Percentiles rank a stretch among this genome's conserved stretches.
These are phyloP conservation scores for Corythoichthys intestinalis DNA, from an alignment of 2,113 vertebrate species.

Conservation along the genomic window DNA sequence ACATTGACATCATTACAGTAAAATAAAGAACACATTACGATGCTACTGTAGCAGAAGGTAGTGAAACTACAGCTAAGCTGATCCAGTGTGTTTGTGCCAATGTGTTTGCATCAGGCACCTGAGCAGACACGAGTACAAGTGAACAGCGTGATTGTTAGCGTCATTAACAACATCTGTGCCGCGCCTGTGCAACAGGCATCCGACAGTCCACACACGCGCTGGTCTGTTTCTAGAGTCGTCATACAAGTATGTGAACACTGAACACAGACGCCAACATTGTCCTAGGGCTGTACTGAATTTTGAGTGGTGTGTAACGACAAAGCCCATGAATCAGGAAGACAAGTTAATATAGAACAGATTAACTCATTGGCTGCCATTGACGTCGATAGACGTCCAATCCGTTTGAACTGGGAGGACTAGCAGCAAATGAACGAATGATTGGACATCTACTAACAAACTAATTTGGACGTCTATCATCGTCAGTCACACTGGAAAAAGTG, in stretches of 20 bases:
- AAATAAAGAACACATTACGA: not conserved
- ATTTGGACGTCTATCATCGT: too few species aligned
- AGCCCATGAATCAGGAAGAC: not conserved
- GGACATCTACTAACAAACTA: too few species aligned
- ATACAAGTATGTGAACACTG: not conserved
- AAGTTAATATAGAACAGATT: too few species aligned
- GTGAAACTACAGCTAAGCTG: not conserved
- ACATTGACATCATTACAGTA: not conserved
- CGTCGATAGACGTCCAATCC: too few species aligned
- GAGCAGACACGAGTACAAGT: not conserved
- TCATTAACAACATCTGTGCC: conserved; percentile 8
- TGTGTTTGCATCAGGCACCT: not conserved
- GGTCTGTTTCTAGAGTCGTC: not conserved
- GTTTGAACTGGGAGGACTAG: too few species aligned
- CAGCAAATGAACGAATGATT: too few species aligned
- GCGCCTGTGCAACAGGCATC: conserved; percentile 6
- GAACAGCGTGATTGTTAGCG: not conserved
- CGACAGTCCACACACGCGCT: not conserved
- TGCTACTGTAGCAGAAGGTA: not conserved
- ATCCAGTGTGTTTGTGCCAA: not conserved
- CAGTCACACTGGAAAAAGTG: too few species aligned
- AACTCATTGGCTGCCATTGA: too few species aligned
- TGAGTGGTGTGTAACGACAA: not conserved
- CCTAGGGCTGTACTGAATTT: not conserved
- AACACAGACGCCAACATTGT: not conserved